phyloP scores from a whole-genome alignment of 2,888 invertebrate genomes.

The Eucera pruinosa region DNA sequence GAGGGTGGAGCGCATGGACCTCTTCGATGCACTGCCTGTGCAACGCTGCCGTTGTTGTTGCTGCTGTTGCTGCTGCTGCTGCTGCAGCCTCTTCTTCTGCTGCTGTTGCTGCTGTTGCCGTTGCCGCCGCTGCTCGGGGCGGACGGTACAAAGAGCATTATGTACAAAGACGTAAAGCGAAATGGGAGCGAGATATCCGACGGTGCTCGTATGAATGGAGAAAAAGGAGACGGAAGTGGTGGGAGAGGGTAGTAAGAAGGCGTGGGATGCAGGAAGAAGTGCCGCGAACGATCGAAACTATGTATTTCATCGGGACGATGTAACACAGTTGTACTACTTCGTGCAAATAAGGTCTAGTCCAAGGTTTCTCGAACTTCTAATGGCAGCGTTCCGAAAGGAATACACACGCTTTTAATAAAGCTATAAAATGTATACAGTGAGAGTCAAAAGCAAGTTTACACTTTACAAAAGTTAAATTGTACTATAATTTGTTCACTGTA shows the following conservation, averaged over 20 bases:
- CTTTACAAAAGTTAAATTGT: too few relatives aligned
- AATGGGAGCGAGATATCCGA: slow-evolving; percentile 81
- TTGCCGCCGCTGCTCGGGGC: slow-evolving; percentile 50
- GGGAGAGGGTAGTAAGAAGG: slow-evolving; percentile 62
- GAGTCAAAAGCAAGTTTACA: too few relatives aligned
- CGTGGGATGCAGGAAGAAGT: slow-evolving; percentile 59
- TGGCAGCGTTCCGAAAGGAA: too few relatives aligned
- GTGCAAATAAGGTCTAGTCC: not conserved
- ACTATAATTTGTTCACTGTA: too few relatives aligned
- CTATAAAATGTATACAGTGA: too few relatives aligned
- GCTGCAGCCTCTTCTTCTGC: slow-evolving; percentile 20
- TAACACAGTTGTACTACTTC: slow-evolving; percentile 13
- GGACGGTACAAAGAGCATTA: slow-evolving; percentile 80
- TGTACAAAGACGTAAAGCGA: slow-evolving; percentile 80
- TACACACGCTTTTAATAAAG: too few relatives aligned
- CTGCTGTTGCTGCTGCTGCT: slow-evolving; percentile 14
- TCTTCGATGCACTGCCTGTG: slow-evolving; percentile 48
- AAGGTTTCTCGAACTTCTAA: too few relatives aligned
- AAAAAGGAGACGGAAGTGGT: slow-evolving; percentile 53
- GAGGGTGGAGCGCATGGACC: slow-evolving; percentile 46
- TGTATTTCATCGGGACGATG: slow-evolving; percentile 18
- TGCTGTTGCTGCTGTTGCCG: slow-evolving; percentile 35
- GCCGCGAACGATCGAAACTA: slow-evolving; percentile 42
- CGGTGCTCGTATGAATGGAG: slow-evolving; percentile 67
- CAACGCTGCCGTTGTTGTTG: slow-evolving; percentile 36